Base-by-base conservation (phyloP, 2,888 invertebrate species). In the Stenotaenia linearis region DNA sequence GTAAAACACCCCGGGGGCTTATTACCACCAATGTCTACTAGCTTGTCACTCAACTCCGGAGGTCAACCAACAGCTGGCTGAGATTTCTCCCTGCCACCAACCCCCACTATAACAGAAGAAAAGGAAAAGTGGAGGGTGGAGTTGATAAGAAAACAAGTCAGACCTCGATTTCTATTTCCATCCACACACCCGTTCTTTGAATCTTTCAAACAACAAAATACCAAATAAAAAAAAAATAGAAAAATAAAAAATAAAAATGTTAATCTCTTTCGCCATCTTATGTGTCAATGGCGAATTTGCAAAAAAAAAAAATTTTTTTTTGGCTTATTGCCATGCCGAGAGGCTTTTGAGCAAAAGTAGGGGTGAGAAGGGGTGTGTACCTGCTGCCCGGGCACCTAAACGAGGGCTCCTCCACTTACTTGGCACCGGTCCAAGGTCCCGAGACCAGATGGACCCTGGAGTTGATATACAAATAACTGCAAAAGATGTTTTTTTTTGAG, bases 401-500 rank as follows among this genome's bases (percentile, higher is more conserved):
- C 40, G 40, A 40, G 23, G 56, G 56, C 56, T 56, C 56, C 56
- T 56, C 56, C 56, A 56, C 56, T 56, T 56, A 56, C 56, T 56
- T 56, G 56, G 56, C 56, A 23, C 3, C 21, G 1, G 21, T 6
- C 56, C 56, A 56, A 56, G 56, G 56, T 56, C 56, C 56, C 23
- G 45, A 56, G 56, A 21, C 56, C 56, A 56, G 56, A 56, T 56
- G 56, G 56, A 56, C 56, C 56, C 56, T 56, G 56, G 56, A 23
- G 23, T 56, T 56, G 56, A 56, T 56, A 21, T 56, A 56, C 21
- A 56, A 56, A 56, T 56, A n/a, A 21, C 10, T 12, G 7, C 18
- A 23, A 56, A 56, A 56, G 21, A 23, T 56, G 7, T 56, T 21
- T 5, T 18, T 45, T 45, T 45, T 45, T 45, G 3, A 4, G 9